These are phyloP conservation scores for Archaeoteleia sp. DNA, from an alignment of 2,888 invertebrate species.

Conservation along the genomic window DNA sequence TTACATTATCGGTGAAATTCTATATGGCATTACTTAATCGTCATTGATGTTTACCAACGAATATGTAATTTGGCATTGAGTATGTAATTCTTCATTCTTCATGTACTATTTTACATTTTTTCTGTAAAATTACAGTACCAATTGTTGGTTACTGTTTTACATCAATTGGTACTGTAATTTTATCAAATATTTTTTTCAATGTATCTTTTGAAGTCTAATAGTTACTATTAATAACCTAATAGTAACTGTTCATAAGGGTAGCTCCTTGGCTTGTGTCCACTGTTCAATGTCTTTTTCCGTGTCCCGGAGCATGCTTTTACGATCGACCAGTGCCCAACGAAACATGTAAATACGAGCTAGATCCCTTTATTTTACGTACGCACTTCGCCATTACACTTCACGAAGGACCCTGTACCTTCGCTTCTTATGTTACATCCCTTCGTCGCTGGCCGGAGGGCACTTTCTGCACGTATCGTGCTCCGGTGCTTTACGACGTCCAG, in stretches of 20 bases:
- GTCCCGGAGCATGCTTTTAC: constrained; percentile 54
- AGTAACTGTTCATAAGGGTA: background rate
- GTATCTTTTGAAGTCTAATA: too few species aligned
- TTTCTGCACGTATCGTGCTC: constrained; percentile 35
- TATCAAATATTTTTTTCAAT: too few species aligned
- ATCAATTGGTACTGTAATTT: too few species aligned
- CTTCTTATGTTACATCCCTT: constrained; percentile 23
- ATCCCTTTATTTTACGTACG: constrained; percentile 47
- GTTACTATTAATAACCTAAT: too few species aligned
- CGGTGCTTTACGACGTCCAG: constrained; percentile 53
- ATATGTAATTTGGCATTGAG: too few species aligned
- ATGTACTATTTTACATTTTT: too few species aligned
- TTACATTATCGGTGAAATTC: too few species aligned
- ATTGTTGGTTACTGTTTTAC: too few species aligned
- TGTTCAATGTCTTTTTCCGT: constrained; percentile 57
- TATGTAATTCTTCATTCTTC: too few species aligned
- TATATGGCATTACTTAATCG: too few species aligned
- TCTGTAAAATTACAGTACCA: too few species aligned
- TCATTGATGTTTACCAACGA: too few species aligned
- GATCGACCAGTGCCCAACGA: constrained; percentile 58
- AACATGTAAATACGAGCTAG: constrained; percentile 64
- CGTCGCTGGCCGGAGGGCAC: constrained; percentile 33
- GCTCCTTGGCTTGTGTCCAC: constrained; percentile 52
- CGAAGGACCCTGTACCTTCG: constrained; percentile 11
- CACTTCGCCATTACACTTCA: constrained; percentile 43